Percentiles rank a stretch among this genome's conserved stretches.
Conservation (phyloP, 2,888 invertebrate species). For the Campoplex capitator region DNA sequence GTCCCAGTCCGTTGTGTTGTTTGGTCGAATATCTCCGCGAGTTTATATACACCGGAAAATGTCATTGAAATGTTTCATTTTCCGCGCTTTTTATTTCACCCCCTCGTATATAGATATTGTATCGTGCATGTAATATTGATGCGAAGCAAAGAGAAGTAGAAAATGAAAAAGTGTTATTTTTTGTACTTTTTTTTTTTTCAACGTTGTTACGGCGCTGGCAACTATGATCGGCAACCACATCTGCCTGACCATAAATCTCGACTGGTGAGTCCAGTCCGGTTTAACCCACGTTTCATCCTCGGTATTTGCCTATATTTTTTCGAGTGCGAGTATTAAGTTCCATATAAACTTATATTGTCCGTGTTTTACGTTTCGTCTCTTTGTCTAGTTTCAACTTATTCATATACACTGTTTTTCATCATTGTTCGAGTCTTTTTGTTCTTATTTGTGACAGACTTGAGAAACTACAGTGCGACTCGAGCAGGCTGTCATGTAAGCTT, state of each 20-base stretch:
- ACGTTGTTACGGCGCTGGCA: slow-evolving; percentile 32
- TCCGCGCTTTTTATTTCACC: slow-evolving; percentile 46
- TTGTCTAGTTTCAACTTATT: not conserved
- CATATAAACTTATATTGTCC: slow-evolving; percentile 6
- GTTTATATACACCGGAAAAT: slow-evolving; percentile 39
- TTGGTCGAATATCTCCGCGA: slow-evolving; percentile 22
- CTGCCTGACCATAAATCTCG: slow-evolving; percentile 58
- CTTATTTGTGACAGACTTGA: not conserved
- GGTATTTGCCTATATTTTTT: slow-evolving; percentile 14
- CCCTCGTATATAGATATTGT: not conserved
- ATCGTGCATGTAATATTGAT: slow-evolving; percentile 25
- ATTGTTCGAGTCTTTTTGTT: not conserved
- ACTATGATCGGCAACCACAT: slow-evolving; percentile 56
- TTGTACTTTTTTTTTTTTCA: slow-evolving; percentile 1
- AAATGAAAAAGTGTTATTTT: slow-evolving; percentile 7
- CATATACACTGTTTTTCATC: not conserved
- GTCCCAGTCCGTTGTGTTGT: slow-evolving; percentile 10
- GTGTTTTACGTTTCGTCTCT: not conserved
- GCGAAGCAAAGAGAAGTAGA: slow-evolving; percentile 16
- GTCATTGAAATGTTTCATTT: slow-evolving; percentile 61
- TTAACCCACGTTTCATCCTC: slow-evolving; percentile 11
- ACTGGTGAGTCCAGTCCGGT: slow-evolving; percentile 36
- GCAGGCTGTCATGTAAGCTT: slow-evolving; percentile 3
- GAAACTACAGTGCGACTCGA: not conserved
- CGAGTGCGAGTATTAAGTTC: not conserved